Percentiles rank a stretch among this genome's conserved stretches.
These are phyloP conservation scores for Sarcophaga bullata DNA, from an alignment of 1,140 invertebrate genomes.

Conservation along the genomic window DNA sequence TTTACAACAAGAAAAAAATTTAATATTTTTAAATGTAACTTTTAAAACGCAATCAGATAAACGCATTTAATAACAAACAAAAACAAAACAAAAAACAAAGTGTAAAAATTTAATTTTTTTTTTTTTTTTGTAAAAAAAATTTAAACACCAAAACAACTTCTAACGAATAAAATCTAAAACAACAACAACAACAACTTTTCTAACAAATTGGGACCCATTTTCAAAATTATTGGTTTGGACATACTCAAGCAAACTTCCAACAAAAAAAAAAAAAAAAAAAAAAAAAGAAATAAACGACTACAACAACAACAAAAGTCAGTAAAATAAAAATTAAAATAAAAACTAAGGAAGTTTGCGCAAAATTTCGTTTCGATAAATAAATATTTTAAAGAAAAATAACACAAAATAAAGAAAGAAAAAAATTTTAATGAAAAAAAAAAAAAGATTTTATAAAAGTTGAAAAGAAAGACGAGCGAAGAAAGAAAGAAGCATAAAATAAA, in stretches of 20 bases:
- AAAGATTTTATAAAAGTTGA: neutral
- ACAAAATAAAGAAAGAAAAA: conserved; percentile 15
- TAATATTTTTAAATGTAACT: conserved; percentile 34
- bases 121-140: neutral
- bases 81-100: neutral
- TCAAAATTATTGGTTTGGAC: conserved; percentile 41
- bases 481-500: neutral
- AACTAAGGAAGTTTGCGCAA: conserved; percentile 25
- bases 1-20: conserved; percentile 8
- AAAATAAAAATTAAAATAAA: neutral
- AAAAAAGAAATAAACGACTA: no score
- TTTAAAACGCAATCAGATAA: neutral
- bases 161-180: neutral
- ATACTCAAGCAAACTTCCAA: conserved; percentile 8
- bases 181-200: conserved; percentile 34
- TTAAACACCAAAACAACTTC: neutral
- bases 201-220: conserved; percentile 37
- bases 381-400: neutral
- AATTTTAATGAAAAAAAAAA: conserved; percentile 7
- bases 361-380: conserved; percentile 35
- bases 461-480: neutral
- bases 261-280: no score
- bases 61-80: neutral
- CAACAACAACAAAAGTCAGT: no score
- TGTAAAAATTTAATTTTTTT: neutral